Percentiles rank a stretch among this genome's conserved stretches.
phyloP scores from a whole-genome alignment of 2,888 invertebrate genomes.

The Uropetala carovei region DNA sequence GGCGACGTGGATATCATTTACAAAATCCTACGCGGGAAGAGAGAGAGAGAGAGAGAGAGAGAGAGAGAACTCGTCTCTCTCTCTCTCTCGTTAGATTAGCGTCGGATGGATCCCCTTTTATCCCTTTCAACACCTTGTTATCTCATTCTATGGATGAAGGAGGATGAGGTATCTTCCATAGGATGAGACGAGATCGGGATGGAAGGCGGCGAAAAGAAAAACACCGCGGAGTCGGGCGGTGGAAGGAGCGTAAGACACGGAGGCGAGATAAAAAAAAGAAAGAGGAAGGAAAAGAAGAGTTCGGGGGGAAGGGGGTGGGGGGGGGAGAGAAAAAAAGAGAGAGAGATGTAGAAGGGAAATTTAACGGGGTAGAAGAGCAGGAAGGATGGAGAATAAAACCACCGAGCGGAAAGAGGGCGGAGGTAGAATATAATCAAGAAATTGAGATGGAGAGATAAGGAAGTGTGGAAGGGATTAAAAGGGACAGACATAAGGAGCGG shows the following conservation, averaged over 20 bases:
- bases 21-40: neutral
- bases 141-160: constrained; percentile 12
- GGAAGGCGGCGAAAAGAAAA: neutral
- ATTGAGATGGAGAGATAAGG: constrained; percentile 5
- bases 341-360: neutral
- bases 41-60: too few species aligned
- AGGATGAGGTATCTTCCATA: neutral
- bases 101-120: constrained; percentile 5
- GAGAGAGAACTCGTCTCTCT: too few species aligned
- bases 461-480: neutral
- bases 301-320: neutral
- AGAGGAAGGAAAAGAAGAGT: neutral
- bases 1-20: neutral
- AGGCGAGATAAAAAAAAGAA: neutral
- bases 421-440: constrained; percentile 1
- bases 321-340: neutral
- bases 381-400: constrained; percentile 10
- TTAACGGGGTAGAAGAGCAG: neutral
- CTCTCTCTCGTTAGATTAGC: constrained; percentile 17
- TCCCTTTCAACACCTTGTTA: constrained; percentile 32
- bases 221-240: neutral
- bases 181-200: neutral
- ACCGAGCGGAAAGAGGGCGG: neutral
- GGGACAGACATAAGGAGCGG: neutral
- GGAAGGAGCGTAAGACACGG: neutral